Base-by-base conservation (phyloP, 2,113 vertebrate genomes). In the Ibidorhyncha struthersii region DNA sequence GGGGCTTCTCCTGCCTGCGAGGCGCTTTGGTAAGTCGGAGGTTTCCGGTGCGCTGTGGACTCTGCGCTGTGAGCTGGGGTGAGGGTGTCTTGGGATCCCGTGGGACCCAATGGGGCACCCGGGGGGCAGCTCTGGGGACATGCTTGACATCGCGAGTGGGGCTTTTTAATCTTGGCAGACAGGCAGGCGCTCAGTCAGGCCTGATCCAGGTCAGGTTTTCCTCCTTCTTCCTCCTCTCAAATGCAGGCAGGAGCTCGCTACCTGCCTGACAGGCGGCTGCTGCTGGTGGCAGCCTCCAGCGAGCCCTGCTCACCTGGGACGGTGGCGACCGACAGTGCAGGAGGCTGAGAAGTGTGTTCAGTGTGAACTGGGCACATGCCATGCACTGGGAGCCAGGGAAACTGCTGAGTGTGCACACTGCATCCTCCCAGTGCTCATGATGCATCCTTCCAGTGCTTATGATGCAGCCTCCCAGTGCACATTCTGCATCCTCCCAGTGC, bases 161-260 rank as follows among this genome's bases (percentile, higher is more conserved):
- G 63, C 7, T 78, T 15, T 41, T 32, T 25, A 21, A 56, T 29
- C 72, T 59, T 84, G 18, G 38, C 55, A 23, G 61, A 10, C 36
- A 86, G 47, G 53, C 49, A 67, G 58, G 59, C 10, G n/a, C 34
- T 47, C 63, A 32, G 23, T 30, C 58, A 59, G 79, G 30, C 50
- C 22, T 10, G 61, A 94, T 96, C 94, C 87, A 89, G 94, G 63
- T 91, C 91, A 43, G 87, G 89, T 94, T 97, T 97, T 95, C 92
- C 38, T 91, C 71, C 23, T 85, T 20, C 61, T 94, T 89, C 93
- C 93, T 92, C 71, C 90, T 93, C 73, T 72, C 72, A 70, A 9
- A 30, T 18, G 36, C 80, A 72, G 40, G 91, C 86, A 67, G 94
- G 86, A 84, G 84, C 71, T 91, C 22, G 73, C 85, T 97, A 90